These are phyloP conservation scores for Lepus americanus DNA, from an alignment of 2,113 vertebrate genomes.

Conservation along the genomic window DNA sequence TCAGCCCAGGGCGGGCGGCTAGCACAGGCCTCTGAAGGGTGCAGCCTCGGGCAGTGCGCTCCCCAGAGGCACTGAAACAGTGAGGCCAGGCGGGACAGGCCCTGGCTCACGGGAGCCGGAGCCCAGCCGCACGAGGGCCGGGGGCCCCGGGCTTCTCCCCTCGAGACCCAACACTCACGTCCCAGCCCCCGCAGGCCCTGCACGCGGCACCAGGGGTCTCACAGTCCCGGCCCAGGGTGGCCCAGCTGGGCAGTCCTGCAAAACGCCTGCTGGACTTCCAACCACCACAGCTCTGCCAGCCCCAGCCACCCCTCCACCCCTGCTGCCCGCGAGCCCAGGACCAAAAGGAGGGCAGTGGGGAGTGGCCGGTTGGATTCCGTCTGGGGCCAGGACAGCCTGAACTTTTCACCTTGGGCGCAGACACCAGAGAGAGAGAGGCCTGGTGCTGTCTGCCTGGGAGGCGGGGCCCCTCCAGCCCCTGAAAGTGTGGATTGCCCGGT, in stretches of 20 bases:
- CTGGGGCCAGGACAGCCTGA: slow-evolving; percentile 82
- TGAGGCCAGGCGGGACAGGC: not conserved
- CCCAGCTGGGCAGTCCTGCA: not conserved
- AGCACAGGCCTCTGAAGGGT: not conserved
- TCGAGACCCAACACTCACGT: not conserved
- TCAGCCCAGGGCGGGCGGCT: accelerated
- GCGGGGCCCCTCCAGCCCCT: slow-evolving; percentile 80
- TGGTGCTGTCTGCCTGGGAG: slow-evolving; percentile 86
- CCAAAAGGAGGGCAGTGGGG: slow-evolving; percentile 32
- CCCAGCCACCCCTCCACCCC: not conserved
- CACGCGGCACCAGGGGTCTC: not conserved
- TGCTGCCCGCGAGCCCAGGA: not conserved
- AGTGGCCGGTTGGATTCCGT: not conserved
- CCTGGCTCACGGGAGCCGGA: too few relatives aligned
- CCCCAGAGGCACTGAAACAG: not conserved
- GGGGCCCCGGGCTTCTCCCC: not conserved
- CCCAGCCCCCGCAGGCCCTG: not conserved
- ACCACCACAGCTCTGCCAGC: not conserved
- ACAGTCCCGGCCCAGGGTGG: not conserved
- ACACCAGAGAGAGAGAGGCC: slow-evolving; percentile 74
- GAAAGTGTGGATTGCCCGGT: slow-evolving; percentile 90
- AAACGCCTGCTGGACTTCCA: not conserved
- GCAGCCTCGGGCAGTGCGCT: not conserved
- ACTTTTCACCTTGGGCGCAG: slow-evolving; percentile 89
- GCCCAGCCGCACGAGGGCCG: too few relatives aligned